Conservation (phyloP, 2,113 vertebrate species). For the Hippocampus abdominalis region DNA sequence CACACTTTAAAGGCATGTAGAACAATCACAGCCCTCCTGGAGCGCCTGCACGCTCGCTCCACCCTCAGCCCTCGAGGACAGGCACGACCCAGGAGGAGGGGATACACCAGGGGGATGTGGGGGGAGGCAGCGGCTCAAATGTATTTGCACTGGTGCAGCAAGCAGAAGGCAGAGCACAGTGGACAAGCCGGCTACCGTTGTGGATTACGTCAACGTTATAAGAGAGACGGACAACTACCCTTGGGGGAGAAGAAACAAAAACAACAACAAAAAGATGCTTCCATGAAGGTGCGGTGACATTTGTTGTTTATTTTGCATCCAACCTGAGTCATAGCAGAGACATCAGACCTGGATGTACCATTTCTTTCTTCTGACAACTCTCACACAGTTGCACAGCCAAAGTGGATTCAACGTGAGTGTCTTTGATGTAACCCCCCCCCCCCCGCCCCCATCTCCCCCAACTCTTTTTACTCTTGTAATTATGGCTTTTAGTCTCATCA, state of each 20-base stretch:
- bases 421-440: neutral
- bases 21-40: conserved; percentile 27
- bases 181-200: conserved; percentile 5
- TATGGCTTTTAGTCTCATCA: neutral
- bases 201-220: neutral
- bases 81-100: conserved; percentile 65
- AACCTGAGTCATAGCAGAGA: conserved; percentile 2
- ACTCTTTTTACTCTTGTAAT: neutral
- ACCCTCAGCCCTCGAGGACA: conserved; percentile 64
- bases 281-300: conserved; percentile 15
- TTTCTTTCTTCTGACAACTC: conserved; percentile 1
- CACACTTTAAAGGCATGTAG: conserved; percentile 56
- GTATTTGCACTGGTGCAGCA: conserved; percentile 55
- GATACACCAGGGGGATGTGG: conserved; percentile 22
- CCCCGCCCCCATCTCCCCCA: neutral
- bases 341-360: conserved; percentile 6
- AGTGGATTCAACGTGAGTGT: conserved; percentile 31
- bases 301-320: conserved; percentile 19
- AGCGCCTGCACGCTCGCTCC: conserved; percentile 52
- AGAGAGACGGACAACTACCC: conserved; percentile 11
- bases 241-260: neutral
- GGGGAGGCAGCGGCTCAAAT: conserved; percentile 54
- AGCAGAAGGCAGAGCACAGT: conserved; percentile 48
- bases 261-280: conserved; percentile 10
- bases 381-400: conserved; percentile 1